These are phyloP conservation scores for Sphinx pinastri DNA, from an alignment of 2,888 invertebrate genomes.

Conservation along the genomic window DNA sequence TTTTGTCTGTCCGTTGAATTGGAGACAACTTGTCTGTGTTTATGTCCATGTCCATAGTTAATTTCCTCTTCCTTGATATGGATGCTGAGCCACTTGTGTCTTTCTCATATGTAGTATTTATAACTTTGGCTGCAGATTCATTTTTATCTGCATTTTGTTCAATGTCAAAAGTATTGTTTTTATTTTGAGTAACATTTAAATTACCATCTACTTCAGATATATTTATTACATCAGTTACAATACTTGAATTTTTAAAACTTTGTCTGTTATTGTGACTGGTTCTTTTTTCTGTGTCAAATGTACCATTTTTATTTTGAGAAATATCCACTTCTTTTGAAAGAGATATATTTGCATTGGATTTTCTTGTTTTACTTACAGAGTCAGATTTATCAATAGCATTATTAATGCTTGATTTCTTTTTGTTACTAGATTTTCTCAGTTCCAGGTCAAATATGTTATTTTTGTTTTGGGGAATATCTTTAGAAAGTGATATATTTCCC, in stretches of 20 bases:
- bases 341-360: not conserved
- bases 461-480: not conserved
- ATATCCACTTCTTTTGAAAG: not conserved
- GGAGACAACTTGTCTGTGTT: not conserved
- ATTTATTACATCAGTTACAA: conserved; percentile 15
- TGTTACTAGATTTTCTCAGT: not conserved
- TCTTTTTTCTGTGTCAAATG: conserved; percentile 29
- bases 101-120: conserved; percentile 34
- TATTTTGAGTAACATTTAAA: not conserved
- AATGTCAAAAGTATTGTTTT: conserved; percentile 2
- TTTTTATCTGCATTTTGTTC: not conserved
- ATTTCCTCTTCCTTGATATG: conserved; percentile 14
- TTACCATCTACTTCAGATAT: not conserved
- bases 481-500: not conserved
- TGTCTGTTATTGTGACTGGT: conserved; percentile 21
- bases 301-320: conserved; percentile 12
- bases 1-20: not conserved
- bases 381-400: conserved; percentile 25
- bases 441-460: conserved; percentile 29
- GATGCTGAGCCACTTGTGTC: conserved; percentile 24
- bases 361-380: not conserved
- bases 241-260: conserved; percentile 13
- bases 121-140: conserved; percentile 24
- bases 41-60: not conserved
- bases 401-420: conserved; percentile 24